Evolutionary conservation across 37 sponge, comb jelly and placozoan species (phyloP), one percentile per base, ranked within the genome.

Genomic region (Cliona cf. orientalis): DNA sequence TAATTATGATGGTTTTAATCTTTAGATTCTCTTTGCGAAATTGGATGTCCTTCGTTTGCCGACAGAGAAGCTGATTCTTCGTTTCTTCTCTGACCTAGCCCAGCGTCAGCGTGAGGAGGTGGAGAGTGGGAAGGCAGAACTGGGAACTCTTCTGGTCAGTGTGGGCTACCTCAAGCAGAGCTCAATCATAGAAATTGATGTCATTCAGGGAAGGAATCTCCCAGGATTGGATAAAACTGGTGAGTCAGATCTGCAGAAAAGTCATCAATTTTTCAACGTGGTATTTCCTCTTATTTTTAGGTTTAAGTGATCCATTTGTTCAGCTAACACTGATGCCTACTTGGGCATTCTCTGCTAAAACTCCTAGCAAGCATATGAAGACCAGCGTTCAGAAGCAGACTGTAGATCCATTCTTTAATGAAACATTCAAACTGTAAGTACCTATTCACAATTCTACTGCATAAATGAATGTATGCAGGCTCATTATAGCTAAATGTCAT

Each of bases 301-400:
- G 86, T 28, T 57, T 38, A 7, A 87, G 87, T 68, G 87, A 87
- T 55, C 87, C 87, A 25, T 87, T 49, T 80, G 81, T 80, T n/a
- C 59, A 67, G 69, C 21, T 80, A 3, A 45, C 61, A 7, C 42
- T 87, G n/a, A 43, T 75, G 7, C 87, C 87, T 31, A 33, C 11
- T 12, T 53, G 66, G 42, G 57, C 36, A 9, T 86, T 79, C 45
- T 9, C 44, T 34, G 69, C n/a, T n/a, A 67, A 31, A 61, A 35
- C 29, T 22, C 60, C 56, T 29, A 55, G 23, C 55, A 80, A 42
- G 38, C 12, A 5, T 37, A 66, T 61, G n/a, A 80, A 87, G 57
- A 87, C 81, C 2, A 26, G 46, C 0, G 67, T 72, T 21, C 14
- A 77, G 14, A 85, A 86, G 58, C 62, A 80, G 39, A 71, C 82